Conservation (phyloP, 2,888 invertebrate genomes). For the Netelia inedita region DNA sequence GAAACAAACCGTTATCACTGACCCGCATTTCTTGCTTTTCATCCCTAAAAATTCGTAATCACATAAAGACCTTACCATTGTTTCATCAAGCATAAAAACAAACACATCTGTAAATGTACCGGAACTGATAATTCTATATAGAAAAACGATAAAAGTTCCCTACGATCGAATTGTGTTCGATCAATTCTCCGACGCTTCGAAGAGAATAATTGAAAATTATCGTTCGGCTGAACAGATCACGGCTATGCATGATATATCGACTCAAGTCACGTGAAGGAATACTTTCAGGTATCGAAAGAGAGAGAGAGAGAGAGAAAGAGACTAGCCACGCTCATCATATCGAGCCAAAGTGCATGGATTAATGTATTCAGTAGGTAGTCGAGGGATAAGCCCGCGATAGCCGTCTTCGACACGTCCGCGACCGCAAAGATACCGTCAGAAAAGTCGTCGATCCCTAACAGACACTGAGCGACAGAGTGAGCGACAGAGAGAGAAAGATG, state of each 20-base stretch:
- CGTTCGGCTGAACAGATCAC: not conserved
- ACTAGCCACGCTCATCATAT: conserved; percentile 3
- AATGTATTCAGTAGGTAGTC: conserved; percentile 59
- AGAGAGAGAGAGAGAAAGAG: not conserved
- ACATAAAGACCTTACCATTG: too few relatives aligned
- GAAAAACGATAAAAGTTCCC: not conserved
- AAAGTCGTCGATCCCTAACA: conserved; percentile 26
- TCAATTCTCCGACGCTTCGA: not conserved
- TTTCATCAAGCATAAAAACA: too few relatives aligned
- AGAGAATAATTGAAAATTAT: not conserved
- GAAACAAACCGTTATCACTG: not conserved
- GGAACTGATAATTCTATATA: not conserved
- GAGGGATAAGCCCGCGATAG: conserved; percentile 57
- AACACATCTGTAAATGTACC: too few relatives aligned
- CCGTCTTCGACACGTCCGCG: conserved; percentile 59
- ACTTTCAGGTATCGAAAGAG: not conserved
- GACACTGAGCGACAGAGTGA: not conserved
- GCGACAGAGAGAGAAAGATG: conserved; percentile 3
- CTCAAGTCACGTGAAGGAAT: conserved; percentile 11
- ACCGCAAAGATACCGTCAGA: conserved; percentile 38
- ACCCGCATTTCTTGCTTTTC: too few relatives aligned
- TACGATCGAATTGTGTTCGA: not conserved
- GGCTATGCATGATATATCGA: not conserved
- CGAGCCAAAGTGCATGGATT: conserved; percentile 40
- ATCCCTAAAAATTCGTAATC: too few relatives aligned